phyloP scores from a whole-genome alignment of 2,113 vertebrate genomes.

The Aegotheles bennettii region DNA sequence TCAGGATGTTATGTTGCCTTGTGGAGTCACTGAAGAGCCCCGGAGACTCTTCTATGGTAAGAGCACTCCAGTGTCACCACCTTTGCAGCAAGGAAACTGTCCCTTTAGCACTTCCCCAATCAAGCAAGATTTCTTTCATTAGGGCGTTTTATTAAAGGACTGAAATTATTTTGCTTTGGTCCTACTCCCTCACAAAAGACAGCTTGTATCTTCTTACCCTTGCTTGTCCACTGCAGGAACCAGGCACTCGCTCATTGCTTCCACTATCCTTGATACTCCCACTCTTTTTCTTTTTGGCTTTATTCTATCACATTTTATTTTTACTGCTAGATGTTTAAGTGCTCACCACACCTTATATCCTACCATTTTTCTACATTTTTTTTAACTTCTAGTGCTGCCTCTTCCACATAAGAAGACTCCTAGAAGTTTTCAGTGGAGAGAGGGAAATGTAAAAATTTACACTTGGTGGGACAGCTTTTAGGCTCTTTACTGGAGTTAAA shows the following conservation, averaged over 20 bases:
- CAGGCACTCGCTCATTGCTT: conserved; percentile 14
- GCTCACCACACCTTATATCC: background rate
- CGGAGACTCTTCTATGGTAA: conserved; percentile 85
- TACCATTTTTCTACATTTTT: background rate
- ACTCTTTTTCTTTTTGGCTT: background rate
- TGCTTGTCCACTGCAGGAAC: background rate
- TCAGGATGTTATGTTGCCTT: conserved; percentile 83
- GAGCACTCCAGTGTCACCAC: conserved; percentile 59
- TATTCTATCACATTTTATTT: background rate
- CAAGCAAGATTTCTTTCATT: conserved; percentile 40
- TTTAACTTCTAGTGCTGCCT: background rate
- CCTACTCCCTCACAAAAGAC: background rate
- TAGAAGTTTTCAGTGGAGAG: background rate
- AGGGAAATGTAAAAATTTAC: background rate
- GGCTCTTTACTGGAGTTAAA: background rate
- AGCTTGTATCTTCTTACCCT: background rate
- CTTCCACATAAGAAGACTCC: background rate
- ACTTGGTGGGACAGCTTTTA: background rate
- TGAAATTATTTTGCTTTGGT: background rate
- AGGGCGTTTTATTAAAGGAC: background rate
- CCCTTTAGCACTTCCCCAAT: background rate
- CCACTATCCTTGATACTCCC: background rate
- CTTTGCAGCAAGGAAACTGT: conserved; percentile 58
- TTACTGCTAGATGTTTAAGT: background rate
- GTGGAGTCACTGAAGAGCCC: conserved; percentile 81